A percentile compares a stretch with the other conserved stretches of the same genome.
Evolutionary conservation across 2,888 invertebrate species (phyloP).

Genomic region (Thumatha senex): DNA sequence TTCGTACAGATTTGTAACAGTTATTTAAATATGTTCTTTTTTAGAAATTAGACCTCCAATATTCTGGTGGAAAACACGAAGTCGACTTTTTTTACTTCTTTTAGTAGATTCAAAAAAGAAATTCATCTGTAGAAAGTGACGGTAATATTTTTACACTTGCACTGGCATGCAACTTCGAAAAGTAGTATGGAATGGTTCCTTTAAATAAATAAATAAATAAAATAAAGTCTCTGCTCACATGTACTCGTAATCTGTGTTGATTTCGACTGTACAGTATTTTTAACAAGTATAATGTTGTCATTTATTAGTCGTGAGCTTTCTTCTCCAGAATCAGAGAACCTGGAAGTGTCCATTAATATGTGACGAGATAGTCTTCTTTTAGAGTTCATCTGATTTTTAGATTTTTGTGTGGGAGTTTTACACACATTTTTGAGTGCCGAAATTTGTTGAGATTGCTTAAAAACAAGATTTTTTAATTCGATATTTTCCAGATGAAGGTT

Average conservation of each 20-base stretch:
- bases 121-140: too few relatives aligned
- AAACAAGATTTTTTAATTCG: not conserved
- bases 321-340: not conserved
- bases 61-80: slow-evolving; percentile 2
- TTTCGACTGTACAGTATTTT: not conserved
- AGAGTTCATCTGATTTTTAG: not conserved
- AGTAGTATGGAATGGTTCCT: not conserved
- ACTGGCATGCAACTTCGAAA: not conserved
- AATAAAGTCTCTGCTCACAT: too few relatives aligned
- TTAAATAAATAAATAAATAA: too few relatives aligned
- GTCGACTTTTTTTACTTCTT: too few relatives aligned
- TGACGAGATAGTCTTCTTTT: not conserved
- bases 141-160: too few relatives aligned
- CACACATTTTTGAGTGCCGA: not conserved
- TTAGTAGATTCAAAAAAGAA: too few relatives aligned
- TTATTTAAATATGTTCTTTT: not conserved
- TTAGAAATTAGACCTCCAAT: not conserved
- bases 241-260: not conserved
- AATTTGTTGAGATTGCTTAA: not conserved
- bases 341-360: not conserved
- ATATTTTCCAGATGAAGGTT: not conserved
- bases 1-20: not conserved
- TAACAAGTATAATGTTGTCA: not conserved
- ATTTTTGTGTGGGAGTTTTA: not conserved
- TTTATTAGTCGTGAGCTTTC: not conserved